These are phyloP conservation scores for Trileptium ribeirensis DNA, from an alignment of 2,888 invertebrate genomes.

Conservation along the genomic window DNA sequence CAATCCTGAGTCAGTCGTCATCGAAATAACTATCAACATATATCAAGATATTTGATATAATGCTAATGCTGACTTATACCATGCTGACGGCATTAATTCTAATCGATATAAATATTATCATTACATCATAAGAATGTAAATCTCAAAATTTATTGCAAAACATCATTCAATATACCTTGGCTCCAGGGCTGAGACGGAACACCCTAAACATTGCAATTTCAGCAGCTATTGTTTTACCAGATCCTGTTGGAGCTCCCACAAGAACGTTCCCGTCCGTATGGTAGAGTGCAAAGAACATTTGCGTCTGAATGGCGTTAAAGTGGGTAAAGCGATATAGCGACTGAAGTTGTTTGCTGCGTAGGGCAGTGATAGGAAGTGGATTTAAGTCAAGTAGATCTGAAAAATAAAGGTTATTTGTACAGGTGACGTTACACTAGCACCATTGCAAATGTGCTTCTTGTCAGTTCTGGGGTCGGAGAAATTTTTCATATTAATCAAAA, in stretches of 20 bases:
- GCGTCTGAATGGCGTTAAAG: slow-evolving; percentile 97
- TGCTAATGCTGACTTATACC: no score
- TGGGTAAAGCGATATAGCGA: slow-evolving; percentile 79
- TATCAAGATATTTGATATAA: no score
- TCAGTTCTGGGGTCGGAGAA: no score
- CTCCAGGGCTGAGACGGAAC: slow-evolving; percentile 13
- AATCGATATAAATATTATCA: no score
- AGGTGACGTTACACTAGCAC: not conserved
- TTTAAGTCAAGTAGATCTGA: slow-evolving; percentile 77
- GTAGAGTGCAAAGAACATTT: slow-evolving; percentile 91
- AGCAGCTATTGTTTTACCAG: slow-evolving; percentile 95
- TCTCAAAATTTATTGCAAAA: no score
- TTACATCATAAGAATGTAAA: no score
- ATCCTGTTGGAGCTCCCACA: slow-evolving; percentile 89
- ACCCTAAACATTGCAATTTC: slow-evolving; percentile 86
- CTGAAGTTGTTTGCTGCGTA: slow-evolving; percentile 70
- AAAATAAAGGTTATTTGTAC: slow-evolving; percentile 28
- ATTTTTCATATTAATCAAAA: no score
- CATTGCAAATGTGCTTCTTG: no score
- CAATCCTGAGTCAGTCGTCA: no score
- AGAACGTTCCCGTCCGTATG: slow-evolving; percentile 87
- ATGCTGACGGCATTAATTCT: no score
- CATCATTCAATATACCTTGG: no score
- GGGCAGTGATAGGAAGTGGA: slow-evolving; percentile 74
- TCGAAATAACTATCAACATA: no score